Evolutionary conservation across 1,140 invertebrate species (phyloP).

Genomic region (Druon quercuslanigerum): DNA sequence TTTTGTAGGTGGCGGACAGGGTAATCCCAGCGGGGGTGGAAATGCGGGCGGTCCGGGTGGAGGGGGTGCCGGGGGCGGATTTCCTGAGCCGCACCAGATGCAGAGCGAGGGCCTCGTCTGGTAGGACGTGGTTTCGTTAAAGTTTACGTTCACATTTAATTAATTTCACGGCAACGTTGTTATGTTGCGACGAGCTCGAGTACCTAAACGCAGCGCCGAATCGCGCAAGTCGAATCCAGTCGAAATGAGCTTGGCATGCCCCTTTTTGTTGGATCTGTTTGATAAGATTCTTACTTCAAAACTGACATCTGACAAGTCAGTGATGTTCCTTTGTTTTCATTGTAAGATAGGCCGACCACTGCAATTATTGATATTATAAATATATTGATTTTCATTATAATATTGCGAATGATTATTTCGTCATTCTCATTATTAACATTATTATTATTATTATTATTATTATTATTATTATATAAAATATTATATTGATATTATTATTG

Average conservation of each 20-base stretch:
- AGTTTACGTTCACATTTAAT: constrained; percentile 66
- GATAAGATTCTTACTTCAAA: background rate
- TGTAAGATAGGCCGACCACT: constrained; percentile 52
- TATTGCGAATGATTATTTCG: constrained; percentile 37
- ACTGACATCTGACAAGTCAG: background rate
- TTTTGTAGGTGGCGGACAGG: constrained; percentile 71
- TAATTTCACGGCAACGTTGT: constrained; percentile 54
- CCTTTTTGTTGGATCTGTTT: constrained; percentile 2
- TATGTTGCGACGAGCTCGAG: constrained; percentile 30
- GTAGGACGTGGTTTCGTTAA: constrained; percentile 73
- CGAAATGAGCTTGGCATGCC: background rate
- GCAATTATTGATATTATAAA: constrained; percentile 48
- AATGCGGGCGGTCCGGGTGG: constrained; percentile 71
- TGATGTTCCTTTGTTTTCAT: constrained; percentile 39
- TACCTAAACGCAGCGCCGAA: background rate
- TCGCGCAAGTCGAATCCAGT: constrained; percentile 40
- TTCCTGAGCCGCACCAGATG: constrained; percentile 83
- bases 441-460: constrained; percentile 49
- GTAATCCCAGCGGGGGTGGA: constrained; percentile 71
- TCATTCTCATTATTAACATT: constrained; percentile 56
- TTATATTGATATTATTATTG: constrained; percentile 45
- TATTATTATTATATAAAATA: constrained; percentile 40
- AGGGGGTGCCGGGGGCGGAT: constrained; percentile 77
- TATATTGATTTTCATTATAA: constrained; percentile 45
- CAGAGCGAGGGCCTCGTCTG: constrained; percentile 85